Base-by-base conservation (phyloP, 2,797 vertebrate genomes). In the Gallinago solitaria region DNA sequence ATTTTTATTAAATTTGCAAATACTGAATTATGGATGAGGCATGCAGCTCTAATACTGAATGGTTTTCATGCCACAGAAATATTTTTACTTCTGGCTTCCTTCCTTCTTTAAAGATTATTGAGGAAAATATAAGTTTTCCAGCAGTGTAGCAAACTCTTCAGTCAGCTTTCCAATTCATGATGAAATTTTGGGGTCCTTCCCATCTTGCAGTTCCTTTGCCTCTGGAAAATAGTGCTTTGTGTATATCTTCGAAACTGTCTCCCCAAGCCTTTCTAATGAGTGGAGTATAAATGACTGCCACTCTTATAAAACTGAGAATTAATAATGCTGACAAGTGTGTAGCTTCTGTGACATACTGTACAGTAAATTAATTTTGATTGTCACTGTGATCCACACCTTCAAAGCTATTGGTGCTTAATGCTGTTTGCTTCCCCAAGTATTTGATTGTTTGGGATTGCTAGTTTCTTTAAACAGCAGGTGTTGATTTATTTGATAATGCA, bases 81-180 rank as follows among this genome's bases (percentile, higher is more conserved):
- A 79, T 73, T 95, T 92, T 92, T 94, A 60, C 20, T 95, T 87
- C 86, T 96, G 94, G 91, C 86, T 95, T 96, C 90, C 93, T 95
- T 95, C 83, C 87, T 94, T 94, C 91, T 79, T 91, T 92, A 63
- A 87, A 65, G 71, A 63, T 78, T 59, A 37, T 25, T 70, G 47
- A 93, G 64, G 39, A 87, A 48, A 70, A 90, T 12, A 76, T 12
- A 13, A 80, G 15, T 53, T 92, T 91, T 80, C 89, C 77, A 77
- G 76, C 80, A 83, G 21, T 30, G 48, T 80, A 93, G 51, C 27
- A 48, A 70, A 41, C 74, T 39, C 35, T 82, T 82, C 63, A 78
- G 35, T 77, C 56, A 77, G 39, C 56, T 92, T 87, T 68, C 43
- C 54, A 60, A 18, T 87, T 87, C 6, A 5, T 11, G 7, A 69